These are phyloP conservation scores for Cryptotis parvus DNA, from an alignment of 2,113 vertebrate genomes.

Conservation along the genomic window DNA sequence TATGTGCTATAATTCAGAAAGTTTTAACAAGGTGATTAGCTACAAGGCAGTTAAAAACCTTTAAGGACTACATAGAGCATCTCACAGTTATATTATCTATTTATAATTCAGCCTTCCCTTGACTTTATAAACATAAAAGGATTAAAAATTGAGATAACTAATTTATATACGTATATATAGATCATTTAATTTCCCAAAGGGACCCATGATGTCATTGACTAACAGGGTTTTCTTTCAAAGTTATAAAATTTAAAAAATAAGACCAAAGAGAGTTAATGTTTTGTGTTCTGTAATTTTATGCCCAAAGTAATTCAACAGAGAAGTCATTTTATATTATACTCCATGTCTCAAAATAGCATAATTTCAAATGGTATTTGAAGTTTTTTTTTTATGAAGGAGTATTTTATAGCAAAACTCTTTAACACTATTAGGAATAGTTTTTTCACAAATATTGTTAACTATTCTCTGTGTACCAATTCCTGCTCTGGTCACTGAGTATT, in stretches of 20 bases:
- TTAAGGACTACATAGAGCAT: neutral
- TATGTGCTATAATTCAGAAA: neutral
- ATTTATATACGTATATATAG: neutral
- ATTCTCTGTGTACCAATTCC: neutral
- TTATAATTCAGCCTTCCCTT: constrained; percentile 38
- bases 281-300: constrained; percentile 25
- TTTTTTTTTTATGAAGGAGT: constrained; percentile 24
- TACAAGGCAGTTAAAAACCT: constrained; percentile 61
- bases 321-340: neutral
- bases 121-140: constrained; percentile 8
- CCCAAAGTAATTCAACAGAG: constrained; percentile 14
- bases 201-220: neutral
- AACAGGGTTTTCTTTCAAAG: constrained; percentile 46
- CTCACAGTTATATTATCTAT: neutral
- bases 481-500: neutral
- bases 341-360: neutral
- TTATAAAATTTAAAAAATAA: constrained; percentile 37
- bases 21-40: neutral
- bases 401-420: neutral
- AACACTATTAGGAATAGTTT: neutral
- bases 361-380: constrained; percentile 28
- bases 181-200: constrained; percentile 23
- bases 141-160: constrained; percentile 44
- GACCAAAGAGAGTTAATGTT: neutral
- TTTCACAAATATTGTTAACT: constrained; percentile 4